Percentiles rank a stretch among this genome's conserved stretches.
phyloP scores from a whole-genome alignment of 2,797 vertebrate species.

The Mormyrus proboscirostris region DNA sequence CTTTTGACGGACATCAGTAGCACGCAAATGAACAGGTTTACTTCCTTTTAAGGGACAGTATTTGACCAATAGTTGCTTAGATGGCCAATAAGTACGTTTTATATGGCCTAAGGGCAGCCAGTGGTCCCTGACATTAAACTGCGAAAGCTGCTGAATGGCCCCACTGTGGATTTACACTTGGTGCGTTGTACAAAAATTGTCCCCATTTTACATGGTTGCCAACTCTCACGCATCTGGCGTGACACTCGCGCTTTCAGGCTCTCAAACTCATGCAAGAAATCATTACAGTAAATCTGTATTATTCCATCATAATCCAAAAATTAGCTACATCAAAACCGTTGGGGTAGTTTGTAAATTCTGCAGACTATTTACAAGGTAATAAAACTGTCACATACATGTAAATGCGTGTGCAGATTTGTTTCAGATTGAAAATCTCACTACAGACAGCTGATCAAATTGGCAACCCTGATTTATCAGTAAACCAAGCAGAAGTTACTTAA shows the following conservation, averaged over 20 bases:
- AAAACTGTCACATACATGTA: background rate
- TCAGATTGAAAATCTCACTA: background rate
- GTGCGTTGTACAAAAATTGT: background rate
- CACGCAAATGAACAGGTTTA: slow-evolving; percentile 54
- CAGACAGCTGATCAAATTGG: background rate
- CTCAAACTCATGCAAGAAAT: background rate
- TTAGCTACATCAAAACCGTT: background rate
- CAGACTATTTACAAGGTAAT: background rate
- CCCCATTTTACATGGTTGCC: background rate
- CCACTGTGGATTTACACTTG: background rate
- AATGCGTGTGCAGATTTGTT: background rate
- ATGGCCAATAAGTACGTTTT: slow-evolving; percentile 12
- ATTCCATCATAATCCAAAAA: background rate
- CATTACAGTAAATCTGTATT: background rate
- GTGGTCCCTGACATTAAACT: background rate
- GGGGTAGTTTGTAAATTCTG: background rate
- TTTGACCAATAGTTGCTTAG: slow-evolving; percentile 45
- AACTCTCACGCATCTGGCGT: background rate
- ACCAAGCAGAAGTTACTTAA: background rate
- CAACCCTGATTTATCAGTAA: background rate
- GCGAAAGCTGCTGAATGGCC: slow-evolving; percentile 38
- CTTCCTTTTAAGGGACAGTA: slow-evolving; percentile 59
- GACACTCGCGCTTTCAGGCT: background rate
- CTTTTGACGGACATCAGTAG: slow-evolving; percentile 52
- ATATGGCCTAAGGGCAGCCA: slow-evolving; percentile 16